A percentile compares a stretch with the other conserved stretches of the same genome.
Evolutionary conservation across 2,113 vertebrate genomes (phyloP).

Genomic region (Phrynocephalus versicolor): DNA sequence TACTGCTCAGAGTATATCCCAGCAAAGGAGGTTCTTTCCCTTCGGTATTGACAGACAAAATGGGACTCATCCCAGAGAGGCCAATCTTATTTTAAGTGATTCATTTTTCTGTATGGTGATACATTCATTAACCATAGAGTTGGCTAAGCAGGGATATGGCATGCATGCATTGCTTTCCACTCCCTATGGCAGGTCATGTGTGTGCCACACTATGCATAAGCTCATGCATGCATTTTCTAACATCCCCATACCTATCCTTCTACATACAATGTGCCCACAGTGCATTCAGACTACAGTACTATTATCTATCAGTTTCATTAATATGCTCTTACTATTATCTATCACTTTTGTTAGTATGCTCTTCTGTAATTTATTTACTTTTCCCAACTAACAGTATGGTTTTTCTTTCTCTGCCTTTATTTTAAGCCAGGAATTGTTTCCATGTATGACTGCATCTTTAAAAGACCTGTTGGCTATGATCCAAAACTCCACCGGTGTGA

Average conservation of each 20-base stretch:
- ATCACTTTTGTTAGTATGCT: background rate
- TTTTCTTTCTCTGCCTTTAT: slow-evolving; percentile 1
- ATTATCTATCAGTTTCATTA: background rate
- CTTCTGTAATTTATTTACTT: too few species aligned
- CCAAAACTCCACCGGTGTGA: slow-evolving; percentile 70
- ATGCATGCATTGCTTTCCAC: background rate
- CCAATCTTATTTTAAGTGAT: too few species aligned
- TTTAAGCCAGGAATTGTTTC: slow-evolving; percentile 70
- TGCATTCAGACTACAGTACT: too few species aligned
- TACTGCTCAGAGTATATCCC: too few species aligned
- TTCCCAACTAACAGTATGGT: background rate
- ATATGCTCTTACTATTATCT: background rate
- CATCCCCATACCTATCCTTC: too few species aligned
- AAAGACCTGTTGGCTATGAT: slow-evolving; percentile 63
- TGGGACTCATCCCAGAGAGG: too few species aligned
- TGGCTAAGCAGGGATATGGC: background rate
- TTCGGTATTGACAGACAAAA: too few species aligned
- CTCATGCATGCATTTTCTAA: background rate
- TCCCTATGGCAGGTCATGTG: background rate
- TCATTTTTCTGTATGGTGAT: too few species aligned
- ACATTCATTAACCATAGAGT: too few species aligned
- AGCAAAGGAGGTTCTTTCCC: too few species aligned
- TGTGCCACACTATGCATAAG: background rate
- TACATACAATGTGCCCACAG: background rate
- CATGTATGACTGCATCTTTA: slow-evolving; percentile 74